Evolutionary conservation across 2,888 invertebrate genomes (phyloP).

Genomic region (Cephus sareptanus): DNA sequence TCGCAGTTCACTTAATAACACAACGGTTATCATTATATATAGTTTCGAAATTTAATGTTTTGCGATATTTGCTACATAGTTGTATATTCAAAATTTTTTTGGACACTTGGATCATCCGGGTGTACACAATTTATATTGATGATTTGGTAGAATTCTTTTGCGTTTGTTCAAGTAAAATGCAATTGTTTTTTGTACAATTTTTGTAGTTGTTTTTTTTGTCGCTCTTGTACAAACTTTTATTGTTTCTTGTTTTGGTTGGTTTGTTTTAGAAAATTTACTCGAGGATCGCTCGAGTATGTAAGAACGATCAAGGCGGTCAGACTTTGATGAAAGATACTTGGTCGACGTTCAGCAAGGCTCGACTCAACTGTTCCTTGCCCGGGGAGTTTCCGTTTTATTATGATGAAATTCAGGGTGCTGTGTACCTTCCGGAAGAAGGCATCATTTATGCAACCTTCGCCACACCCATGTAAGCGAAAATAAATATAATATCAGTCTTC

Average conservation of each 20-base stretch:
- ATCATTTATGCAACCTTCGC: conserved; percentile 87
- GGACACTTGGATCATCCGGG: neutral
- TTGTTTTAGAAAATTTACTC: conserved; percentile 81
- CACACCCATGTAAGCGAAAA: conserved; percentile 75
- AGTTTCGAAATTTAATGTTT: neutral
- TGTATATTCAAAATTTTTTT: neutral
- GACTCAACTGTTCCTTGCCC: conserved; percentile 84
- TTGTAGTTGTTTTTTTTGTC: neutral
- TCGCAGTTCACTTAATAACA: neutral
- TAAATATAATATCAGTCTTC: neutral
- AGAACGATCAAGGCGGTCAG: conserved; percentile 86
- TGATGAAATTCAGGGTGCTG: conserved; percentile 88
- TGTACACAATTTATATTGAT: too few relatives aligned
- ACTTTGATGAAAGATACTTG: conserved; percentile 84
- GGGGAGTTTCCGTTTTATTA: conserved; percentile 91
- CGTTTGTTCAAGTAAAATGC: neutral
- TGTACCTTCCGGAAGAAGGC: conserved; percentile 80
- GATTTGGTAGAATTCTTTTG: neutral
- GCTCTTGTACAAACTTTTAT: neutral
- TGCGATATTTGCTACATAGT: neutral
- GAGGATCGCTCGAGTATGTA: conserved; percentile 90
- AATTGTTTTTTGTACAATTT: neutral
- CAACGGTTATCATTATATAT: neutral
- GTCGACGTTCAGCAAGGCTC: conserved; percentile 91
- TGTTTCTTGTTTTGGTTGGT: conserved; percentile 37